These are phyloP conservation scores for Copsychus sechellarum DNA, from an alignment of 2,113 vertebrate species.

Conservation along the genomic window DNA sequence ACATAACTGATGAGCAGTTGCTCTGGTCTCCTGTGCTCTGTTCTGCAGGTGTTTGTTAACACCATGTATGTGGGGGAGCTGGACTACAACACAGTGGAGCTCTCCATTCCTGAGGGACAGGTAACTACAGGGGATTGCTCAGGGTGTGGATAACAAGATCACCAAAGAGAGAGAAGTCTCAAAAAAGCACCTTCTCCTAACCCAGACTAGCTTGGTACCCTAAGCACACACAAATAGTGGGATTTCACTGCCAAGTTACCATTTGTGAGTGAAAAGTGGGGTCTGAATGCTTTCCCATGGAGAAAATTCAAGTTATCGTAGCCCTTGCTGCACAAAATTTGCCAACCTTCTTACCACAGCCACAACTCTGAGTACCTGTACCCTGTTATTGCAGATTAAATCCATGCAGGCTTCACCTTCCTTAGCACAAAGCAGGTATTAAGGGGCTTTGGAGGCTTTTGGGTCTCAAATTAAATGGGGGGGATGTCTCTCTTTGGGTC, in stretches of 20 bases:
- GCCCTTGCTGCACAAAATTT: background rate
- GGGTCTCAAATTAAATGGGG: background rate
- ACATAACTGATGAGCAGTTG: background rate
- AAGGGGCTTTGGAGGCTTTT: background rate
- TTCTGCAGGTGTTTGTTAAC: conserved; percentile 89
- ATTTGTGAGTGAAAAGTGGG: background rate
- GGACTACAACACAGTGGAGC: conserved; percentile 76
- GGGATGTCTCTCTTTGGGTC: background rate
- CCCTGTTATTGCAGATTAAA: background rate
- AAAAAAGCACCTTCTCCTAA: background rate
- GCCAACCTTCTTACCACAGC: background rate
- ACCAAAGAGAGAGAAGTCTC: background rate
- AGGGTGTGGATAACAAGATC: background rate
- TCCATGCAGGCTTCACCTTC: background rate
- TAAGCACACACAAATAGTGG: background rate
- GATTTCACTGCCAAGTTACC: background rate
- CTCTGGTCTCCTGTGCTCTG: background rate
- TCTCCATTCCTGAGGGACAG: conserved; percentile 84
- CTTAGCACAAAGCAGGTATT: background rate
- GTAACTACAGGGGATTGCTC: conserved; percentile 62
- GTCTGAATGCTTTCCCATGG: background rate
- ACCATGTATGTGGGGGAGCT: conserved; percentile 85
- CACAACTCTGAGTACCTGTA: rapidly evolving
- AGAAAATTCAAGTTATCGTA: background rate
- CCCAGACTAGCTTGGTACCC: background rate